Percentiles rank a stretch among this genome's conserved stretches.
These are phyloP conservation scores for Rhogogaster chlorosoma DNA, from an alignment of 2,888 invertebrate genomes.

Conservation along the genomic window DNA sequence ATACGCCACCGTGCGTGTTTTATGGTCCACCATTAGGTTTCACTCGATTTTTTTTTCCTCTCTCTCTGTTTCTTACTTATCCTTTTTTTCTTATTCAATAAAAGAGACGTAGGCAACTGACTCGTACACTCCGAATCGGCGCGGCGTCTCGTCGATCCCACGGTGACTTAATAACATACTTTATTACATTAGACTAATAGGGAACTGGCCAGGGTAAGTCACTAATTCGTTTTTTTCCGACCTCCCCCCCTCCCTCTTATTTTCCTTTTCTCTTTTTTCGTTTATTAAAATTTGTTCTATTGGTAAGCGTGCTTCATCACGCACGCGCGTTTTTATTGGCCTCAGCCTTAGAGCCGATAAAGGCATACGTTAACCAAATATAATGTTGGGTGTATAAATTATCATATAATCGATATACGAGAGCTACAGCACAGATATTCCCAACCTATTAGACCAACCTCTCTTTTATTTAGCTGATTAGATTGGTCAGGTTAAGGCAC, in stretches of 20 bases:
- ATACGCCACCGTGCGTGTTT: slow-evolving; percentile 34
- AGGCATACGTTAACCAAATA: slow-evolving; percentile 45
- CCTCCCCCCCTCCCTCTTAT: not conserved
- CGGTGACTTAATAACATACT: slow-evolving; percentile 73
- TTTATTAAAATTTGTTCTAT: not conserved
- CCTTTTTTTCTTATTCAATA: not conserved
- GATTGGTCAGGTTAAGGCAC: slow-evolving; percentile 2
- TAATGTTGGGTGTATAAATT: slow-evolving; percentile 45
- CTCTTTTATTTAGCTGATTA: slow-evolving; percentile 43
- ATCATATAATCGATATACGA: slow-evolving; percentile 31
- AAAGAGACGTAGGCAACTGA: not conserved
- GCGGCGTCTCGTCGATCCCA: slow-evolving; percentile 35
- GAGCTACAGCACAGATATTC: slow-evolving; percentile 11
- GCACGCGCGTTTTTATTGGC: slow-evolving; percentile 42
- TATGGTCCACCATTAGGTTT: slow-evolving; percentile 16
- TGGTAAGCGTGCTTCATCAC: slow-evolving; percentile 8
- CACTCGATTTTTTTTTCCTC: not conserved
- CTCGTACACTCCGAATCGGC: not conserved
- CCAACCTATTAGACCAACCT: slow-evolving; percentile 28
- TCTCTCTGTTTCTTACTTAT: not conserved
- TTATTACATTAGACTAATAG: slow-evolving; percentile 72
- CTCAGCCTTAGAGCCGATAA: slow-evolving; percentile 28
- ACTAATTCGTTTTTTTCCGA: slow-evolving; percentile 33
- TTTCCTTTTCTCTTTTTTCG: not conserved
- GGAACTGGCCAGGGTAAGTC: slow-evolving; percentile 66